Percentiles rank a stretch among this genome's conserved stretches.
Evolutionary conservation across 2,113 vertebrate genomes (phyloP).

Genomic region (Myotis brandtii): DNA sequence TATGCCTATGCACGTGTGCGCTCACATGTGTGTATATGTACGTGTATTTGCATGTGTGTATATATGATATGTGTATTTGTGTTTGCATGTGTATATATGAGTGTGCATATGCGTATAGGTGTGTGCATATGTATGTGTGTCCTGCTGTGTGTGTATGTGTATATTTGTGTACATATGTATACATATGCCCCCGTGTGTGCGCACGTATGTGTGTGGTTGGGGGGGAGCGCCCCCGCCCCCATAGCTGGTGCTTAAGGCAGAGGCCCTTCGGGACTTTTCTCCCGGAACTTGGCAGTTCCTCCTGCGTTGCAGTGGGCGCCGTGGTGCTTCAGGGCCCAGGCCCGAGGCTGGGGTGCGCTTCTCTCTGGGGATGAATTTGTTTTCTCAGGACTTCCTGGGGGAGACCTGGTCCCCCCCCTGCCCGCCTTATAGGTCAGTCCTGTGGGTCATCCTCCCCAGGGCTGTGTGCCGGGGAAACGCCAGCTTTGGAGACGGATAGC

Average conservation of each 20-base stretch:
- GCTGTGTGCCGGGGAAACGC: fast-evolving
- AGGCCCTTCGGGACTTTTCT: not conserved
- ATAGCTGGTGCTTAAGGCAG: not conserved
- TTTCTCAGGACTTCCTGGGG: not conserved
- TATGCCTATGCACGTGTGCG: fast-evolving
- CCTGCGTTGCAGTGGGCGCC: not conserved
- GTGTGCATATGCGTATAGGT: fast-evolving
- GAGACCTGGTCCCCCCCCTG: not conserved
- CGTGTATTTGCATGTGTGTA: not conserved
- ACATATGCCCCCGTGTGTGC: fast-evolving
- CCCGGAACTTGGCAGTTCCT: constrained; percentile 34
- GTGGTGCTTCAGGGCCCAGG: not conserved
- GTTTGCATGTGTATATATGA: fast-evolving
- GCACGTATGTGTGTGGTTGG: fast-evolving
- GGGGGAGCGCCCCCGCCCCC: not conserved
- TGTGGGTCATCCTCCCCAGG: not conserved
- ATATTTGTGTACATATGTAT: not conserved
- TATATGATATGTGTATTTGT: too few relatives aligned
- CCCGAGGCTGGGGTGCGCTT: not conserved
- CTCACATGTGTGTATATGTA: fast-evolving
- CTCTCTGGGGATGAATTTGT: constrained; percentile 24
- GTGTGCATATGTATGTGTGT: fast-evolving
- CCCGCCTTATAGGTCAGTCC: too few relatives aligned
- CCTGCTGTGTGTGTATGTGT: too few relatives aligned
- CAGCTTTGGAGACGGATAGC: fast-evolving